Evolutionary conservation across 2,113 vertebrate species (phyloP).

Genomic region (Alces alces): DNA sequence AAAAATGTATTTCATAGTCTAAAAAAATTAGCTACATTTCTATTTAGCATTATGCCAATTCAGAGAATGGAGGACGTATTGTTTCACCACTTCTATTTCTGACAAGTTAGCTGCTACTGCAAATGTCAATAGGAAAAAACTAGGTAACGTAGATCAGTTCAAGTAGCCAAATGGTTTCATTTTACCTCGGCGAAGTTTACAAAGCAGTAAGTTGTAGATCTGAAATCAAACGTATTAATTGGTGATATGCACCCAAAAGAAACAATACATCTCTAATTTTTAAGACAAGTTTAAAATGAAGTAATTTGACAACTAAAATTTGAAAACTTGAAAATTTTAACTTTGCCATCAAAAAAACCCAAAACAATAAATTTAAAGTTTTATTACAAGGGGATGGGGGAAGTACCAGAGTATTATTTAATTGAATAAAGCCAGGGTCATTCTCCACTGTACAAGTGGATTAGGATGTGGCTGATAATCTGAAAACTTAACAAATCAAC

Average conservation of each 20-base stretch:
- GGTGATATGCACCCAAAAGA: constrained; percentile 71
- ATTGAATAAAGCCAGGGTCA: constrained; percentile 75
- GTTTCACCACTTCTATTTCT: constrained; percentile 61
- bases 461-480: constrained; percentile 74
- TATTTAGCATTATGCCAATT: constrained; percentile 57
- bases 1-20: not conserved
- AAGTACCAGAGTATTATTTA: constrained; percentile 65
- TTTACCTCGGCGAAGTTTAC: constrained; percentile 76
- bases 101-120: constrained; percentile 48
- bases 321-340: constrained; percentile 42
- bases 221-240: constrained; percentile 76
- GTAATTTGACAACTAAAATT: constrained; percentile 55
- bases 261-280: constrained; percentile 70
- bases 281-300: constrained; percentile 61
- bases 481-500: constrained; percentile 74
- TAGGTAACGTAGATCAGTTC: constrained; percentile 9
- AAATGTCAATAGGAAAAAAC: constrained; percentile 52
- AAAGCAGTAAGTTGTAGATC: constrained; percentile 75
- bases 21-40: constrained; percentile 43
- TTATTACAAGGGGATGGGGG: not conserved
- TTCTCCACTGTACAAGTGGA: constrained; percentile 71
- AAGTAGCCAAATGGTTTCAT: constrained; percentile 75
- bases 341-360: constrained; percentile 33
- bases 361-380: constrained; percentile 24
- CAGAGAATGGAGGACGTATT: constrained; percentile 58